Percentiles rank a stretch among this genome's conserved stretches.
Conservation (phyloP, 1,140 invertebrate genomes). For the Drosophila sproati region DNA sequence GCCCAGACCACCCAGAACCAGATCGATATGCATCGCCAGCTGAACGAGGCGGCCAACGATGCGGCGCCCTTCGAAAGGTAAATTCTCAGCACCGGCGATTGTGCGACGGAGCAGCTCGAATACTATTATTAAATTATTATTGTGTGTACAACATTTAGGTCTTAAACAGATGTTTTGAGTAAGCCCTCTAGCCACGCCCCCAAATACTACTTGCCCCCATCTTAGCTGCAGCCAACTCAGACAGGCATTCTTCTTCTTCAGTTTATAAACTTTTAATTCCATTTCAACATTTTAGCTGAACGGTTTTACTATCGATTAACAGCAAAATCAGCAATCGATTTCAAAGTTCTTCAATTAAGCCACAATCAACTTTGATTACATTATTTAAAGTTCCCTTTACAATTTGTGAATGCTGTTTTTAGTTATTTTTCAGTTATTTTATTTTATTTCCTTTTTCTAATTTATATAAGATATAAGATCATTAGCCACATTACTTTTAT, state of each 20-base stretch:
- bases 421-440: too few relatives aligned
- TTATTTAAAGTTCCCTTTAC: too few relatives aligned
- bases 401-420: too few relatives aligned
- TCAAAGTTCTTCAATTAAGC: too few relatives aligned
- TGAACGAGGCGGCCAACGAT: conserved; percentile 49
- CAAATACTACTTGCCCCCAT: neutral
- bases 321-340: too few relatives aligned
- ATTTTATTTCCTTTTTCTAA: too few relatives aligned
- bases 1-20: conserved; percentile 34
- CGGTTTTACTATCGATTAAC: too few relatives aligned
- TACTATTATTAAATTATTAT: neutral
- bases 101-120: neutral
- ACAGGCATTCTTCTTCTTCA: too few relatives aligned
- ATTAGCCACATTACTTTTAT: neutral
- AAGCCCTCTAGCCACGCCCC: neutral
- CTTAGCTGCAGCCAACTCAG: too few relatives aligned
- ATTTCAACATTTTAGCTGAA: too few relatives aligned
- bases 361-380: too few relatives aligned
- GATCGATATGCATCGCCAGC: conserved; percentile 51
- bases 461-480: neutral
- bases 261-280: too few relatives aligned
- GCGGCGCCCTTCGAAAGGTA: conserved; percentile 77
- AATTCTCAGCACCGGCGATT: conserved; percentile 28
- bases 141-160: conserved; percentile 14
- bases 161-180: neutral